Conservation (phyloP, 1,140 invertebrate species). For the Drosophila insularis region DNA sequence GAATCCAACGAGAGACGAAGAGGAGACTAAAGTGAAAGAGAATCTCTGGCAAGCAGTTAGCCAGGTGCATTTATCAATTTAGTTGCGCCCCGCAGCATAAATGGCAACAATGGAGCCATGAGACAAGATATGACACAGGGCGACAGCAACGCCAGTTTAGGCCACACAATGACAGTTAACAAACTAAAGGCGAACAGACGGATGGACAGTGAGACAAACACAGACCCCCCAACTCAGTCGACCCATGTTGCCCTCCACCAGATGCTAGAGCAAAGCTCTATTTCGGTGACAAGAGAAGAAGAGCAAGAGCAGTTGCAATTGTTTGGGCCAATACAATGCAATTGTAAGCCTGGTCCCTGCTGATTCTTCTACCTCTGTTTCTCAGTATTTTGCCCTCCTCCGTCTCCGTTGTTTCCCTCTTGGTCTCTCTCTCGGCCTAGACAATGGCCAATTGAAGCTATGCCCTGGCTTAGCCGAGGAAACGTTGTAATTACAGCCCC, state of each 20-base stretch:
- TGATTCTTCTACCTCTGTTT: slow-evolving; percentile 12
- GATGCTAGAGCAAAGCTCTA: neutral
- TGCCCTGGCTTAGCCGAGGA: slow-evolving; percentile 32
- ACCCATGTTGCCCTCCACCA: slow-evolving; percentile 39
- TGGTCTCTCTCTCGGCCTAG: neutral
- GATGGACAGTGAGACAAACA: neutral
- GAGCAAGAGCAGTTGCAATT: slow-evolving; percentile 53
- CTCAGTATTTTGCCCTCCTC: neutral
- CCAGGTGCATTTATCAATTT: slow-evolving; percentile 77
- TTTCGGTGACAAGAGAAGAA: slow-evolving; percentile 37
- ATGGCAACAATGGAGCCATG: slow-evolving; percentile 59
- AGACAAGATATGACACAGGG: slow-evolving; percentile 67
- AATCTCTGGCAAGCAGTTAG: slow-evolving; percentile 37
- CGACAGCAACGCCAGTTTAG: slow-evolving; percentile 23
- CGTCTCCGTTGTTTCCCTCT: neutral
- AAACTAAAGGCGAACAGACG: slow-evolving; percentile 56
- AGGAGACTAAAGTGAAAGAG: too few species aligned
- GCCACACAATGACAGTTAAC: slow-evolving; percentile 64
- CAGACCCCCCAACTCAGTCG: neutral
- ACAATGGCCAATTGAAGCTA: slow-evolving; percentile 44
- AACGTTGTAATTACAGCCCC: slow-evolving; percentile 73
- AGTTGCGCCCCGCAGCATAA: slow-evolving; percentile 65
- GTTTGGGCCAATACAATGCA: slow-evolving; percentile 52
- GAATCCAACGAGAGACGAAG: too few species aligned
- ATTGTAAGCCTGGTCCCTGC: slow-evolving; percentile 35